Base-by-base conservation (phyloP, 2,888 invertebrate genomes). In the Nemotelus pantherinus region DNA sequence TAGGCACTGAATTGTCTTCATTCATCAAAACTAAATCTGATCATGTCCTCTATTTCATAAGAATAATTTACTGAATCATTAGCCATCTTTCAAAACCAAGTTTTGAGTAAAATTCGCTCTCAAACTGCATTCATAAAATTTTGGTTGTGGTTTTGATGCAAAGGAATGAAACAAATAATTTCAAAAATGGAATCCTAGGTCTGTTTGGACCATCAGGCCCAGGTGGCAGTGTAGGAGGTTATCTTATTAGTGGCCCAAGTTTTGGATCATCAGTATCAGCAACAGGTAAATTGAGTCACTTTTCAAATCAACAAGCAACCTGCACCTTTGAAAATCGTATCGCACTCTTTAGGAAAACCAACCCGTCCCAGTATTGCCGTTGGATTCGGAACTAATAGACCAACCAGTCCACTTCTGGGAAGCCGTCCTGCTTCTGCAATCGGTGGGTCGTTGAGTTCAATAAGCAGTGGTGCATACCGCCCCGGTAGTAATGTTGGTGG, bases 181-280 rank as follows among this genome's bases (percentile, higher is more conserved):
- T 25, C 25, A 25, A 25, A 25, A 25, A 25, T 25, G 25, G 25
- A 25, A 25, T 25, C 25, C 41, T 39, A 47, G 47, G 48, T 48
- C 60, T 48, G 6, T 47, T 50, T 44, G 89, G 83, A 78, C 82
- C 82, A 68, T 68, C 4, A 84, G 89, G 60, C 7, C 60, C 60
- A 39, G 39, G 41, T 3, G 60, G 79, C 87, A 89, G 45, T 85
- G 39, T 63, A 58, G 74, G 47, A 6, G 45, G 48, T 25, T 68
- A 50, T 39, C 67, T 50, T 50, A 4, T 50, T 25, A 68, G 39
- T 50, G 9, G 67, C 7, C 67, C 67, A 47, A 48, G 48, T 25
- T 50, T 48, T 39, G 48, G 47, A n/a, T 3, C 50, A 2, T n/a
- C 48, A 48, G 67, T 39, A 48, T 47, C 48, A 5, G 1, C 60